phyloP scores from a whole-genome alignment of 2,888 invertebrate genomes.

The Calliphora vomitoria region DNA sequence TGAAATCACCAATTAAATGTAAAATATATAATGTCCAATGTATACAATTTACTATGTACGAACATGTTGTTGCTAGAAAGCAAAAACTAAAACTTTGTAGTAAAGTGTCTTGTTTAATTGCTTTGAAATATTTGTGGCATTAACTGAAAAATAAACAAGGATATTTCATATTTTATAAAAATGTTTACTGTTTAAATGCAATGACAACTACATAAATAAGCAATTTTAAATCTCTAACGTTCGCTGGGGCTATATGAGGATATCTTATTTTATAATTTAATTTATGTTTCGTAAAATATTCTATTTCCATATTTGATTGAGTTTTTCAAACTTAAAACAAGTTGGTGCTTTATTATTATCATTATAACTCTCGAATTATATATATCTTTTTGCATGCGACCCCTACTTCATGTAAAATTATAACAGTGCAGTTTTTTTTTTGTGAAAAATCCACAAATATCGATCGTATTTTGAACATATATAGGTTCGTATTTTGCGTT shows the following conservation, averaged over 20 bases:
- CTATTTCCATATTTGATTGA: no score
- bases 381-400: no score
- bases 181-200: background rate
- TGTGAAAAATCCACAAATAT: no score
- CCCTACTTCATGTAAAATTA: no score
- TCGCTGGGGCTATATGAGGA: background rate
- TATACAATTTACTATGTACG: conserved; percentile 23
- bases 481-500: no score
- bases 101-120: conserved; percentile 10
- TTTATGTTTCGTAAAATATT: no score
- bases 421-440: no score
- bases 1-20: conserved; percentile 19
- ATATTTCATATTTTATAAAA: background rate
- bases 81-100: background rate
- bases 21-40: background rate
- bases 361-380: no score
- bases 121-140: background rate
- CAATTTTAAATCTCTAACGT: conserved; percentile 6
- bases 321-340: no score
- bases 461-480: no score
- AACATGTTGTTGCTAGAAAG: background rate
- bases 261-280: background rate
- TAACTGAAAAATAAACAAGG: conserved; percentile 5
- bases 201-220: conserved; percentile 10
- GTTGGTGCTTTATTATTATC: no score